Evolutionary conservation across 2,113 vertebrate species (phyloP), one percentile per base, ranked within the genome.

Genomic region (Thalassoma bifasciatum): DNA sequence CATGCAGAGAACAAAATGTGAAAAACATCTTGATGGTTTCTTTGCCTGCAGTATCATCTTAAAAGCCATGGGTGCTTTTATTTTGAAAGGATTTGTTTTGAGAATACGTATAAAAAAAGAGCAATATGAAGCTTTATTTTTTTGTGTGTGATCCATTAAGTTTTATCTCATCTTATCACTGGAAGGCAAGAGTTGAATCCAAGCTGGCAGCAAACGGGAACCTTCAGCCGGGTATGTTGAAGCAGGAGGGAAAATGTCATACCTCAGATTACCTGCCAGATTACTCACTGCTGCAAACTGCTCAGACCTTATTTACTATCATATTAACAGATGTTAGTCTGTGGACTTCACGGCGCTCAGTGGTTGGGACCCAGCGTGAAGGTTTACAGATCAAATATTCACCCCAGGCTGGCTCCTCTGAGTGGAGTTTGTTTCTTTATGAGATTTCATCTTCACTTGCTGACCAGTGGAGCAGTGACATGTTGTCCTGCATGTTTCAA

Each of bases 291-390:
- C 21, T 8, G 49, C 22, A 53, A 26, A 42, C 30, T 30, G 30
- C 52, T 42, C 47, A 26, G 57, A 46, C 4, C 4, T 13, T 54
- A 56, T 59, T 77, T 56, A 56, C 37, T 34, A 23, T 56, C 40
- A 66, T 22, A 37, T 60, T n/a, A 70, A 37, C 81, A 83, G 61
- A 79, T 72, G 76, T 66, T 71, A 7, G 56, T 40, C 44, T 38
- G 66, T 14, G 24, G 70, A 53, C 66, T 38, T 58, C 65, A 30
- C 67, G 23, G 68, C 17, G 68, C 52, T 51, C 76, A 4, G 76
- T 14, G 72, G 66, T 40, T 49, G 50, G 46, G 36, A 9, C 56
- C 34, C 66, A 66, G 71, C 76, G 49, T 2, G 44, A 23, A 40
- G 66, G 54, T 61, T 49, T 38, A 21, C 59, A 75, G 66, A 51